A percentile compares a stretch with the other conserved stretches of the same genome.
Conservation (phyloP, 2,888 invertebrate species). For the Mechanitis messenoides region DNA sequence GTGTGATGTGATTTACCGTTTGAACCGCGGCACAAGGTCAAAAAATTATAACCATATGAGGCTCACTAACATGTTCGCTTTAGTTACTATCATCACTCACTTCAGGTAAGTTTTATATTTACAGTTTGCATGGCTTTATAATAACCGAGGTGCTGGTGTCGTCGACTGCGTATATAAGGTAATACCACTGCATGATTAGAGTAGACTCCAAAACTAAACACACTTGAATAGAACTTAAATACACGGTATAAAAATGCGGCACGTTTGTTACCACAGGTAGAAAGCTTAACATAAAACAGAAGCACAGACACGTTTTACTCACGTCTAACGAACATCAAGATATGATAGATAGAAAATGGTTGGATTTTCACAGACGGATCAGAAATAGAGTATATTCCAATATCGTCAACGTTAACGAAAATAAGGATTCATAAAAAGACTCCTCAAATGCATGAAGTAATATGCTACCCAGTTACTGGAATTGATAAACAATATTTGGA, state of each 20-base stretch:
- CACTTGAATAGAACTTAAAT: constrained; percentile 33
- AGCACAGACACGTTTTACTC: constrained; percentile 64
- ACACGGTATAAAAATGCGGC: constrained; percentile 38
- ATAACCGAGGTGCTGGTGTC: constrained; percentile 56
- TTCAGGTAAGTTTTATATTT: constrained; percentile 60
- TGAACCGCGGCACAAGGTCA: constrained; percentile 56
- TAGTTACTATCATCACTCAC: constrained; percentile 52
- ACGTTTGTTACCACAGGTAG: constrained; percentile 51
- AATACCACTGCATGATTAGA: constrained; percentile 53
- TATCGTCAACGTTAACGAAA: constrained; percentile 87
- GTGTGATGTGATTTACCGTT: constrained; percentile 33
- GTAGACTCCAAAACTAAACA: constrained; percentile 72
- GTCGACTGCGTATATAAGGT: constrained; percentile 52
- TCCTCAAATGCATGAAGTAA: constrained; percentile 71
- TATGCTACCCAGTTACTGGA: constrained; percentile 77
- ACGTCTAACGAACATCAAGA: constrained; percentile 54
- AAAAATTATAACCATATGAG: constrained; percentile 49
- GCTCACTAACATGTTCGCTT: constrained; percentile 51
- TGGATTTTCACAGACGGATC: constrained; percentile 82
- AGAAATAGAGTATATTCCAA: constrained; percentile 88
- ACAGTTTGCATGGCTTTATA: constrained; percentile 47
- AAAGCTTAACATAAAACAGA: constrained; percentile 52
- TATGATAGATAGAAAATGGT: constrained; percentile 31
- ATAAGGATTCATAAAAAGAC: constrained; percentile 84
- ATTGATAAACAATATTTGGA: constrained; percentile 45